Percentiles rank a stretch among this genome's conserved stretches.
Evolutionary conservation across 2,113 vertebrate species (phyloP).

Genomic region (Hydropotes inermis): DNA sequence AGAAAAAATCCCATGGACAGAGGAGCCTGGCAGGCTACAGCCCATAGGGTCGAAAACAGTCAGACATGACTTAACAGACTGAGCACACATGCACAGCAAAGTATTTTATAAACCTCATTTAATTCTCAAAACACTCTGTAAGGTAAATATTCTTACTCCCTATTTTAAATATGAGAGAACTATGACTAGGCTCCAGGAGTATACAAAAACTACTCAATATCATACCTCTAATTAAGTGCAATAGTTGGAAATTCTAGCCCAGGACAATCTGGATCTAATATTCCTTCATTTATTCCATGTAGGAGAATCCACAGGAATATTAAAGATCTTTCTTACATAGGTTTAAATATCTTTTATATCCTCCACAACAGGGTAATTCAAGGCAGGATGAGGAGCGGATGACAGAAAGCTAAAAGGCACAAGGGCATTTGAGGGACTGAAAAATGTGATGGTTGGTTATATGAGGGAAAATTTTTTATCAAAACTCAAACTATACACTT

Average conservation of each 20-base stretch:
- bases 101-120: not conserved
- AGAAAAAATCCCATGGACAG: not conserved
- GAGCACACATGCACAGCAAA: not conserved
- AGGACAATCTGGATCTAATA: not conserved
- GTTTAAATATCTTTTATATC: not conserved
- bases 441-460: not conserved
- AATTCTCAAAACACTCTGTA: not conserved
- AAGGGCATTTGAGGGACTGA: not conserved
- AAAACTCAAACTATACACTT: not conserved
- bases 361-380: constrained; percentile 7
- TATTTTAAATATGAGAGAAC: constrained; percentile 1
- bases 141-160: not conserved
- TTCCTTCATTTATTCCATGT: not conserved
- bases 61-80: not conserved
- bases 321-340: not conserved
- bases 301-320: not conserved
- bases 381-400: not conserved
- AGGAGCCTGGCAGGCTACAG: not conserved
- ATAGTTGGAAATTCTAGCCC: not conserved
- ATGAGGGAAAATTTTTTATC: not conserved
- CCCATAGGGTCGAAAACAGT: not conserved
- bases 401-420: not conserved
- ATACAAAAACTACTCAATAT: not conserved
- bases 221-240: not conserved
- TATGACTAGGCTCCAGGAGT: not conserved